These are phyloP conservation scores for Arctocebus calabarensis DNA, from an alignment of 2,797 vertebrate species.

Conservation along the genomic window DNA sequence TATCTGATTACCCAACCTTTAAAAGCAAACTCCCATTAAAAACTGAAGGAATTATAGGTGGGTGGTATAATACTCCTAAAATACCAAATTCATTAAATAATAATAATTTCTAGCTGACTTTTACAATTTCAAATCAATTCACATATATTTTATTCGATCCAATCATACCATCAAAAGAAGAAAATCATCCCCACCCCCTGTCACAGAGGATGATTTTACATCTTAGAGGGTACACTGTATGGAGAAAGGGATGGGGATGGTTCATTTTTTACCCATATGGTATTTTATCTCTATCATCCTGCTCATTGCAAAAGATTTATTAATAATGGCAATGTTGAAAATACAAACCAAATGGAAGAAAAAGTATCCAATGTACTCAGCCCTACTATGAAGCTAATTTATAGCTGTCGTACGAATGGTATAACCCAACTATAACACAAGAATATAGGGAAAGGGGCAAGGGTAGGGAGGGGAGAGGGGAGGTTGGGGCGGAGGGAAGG, in stretches of 20 bases:
- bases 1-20: not conserved
- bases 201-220: not conserved
- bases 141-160: not conserved
- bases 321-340: not conserved
- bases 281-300: not conserved
- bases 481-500: conserved; percentile 65
- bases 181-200: not conserved
- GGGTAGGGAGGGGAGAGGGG: too few species aligned
- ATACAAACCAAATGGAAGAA: not conserved
- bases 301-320: not conserved
- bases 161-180: not conserved
- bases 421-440: too few species aligned
- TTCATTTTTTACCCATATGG: not conserved
- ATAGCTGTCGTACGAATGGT: too few species aligned
- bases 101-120: not conserved
- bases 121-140: not conserved
- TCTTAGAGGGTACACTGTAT: not conserved
- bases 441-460: conserved; percentile 23
- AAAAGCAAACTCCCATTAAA: not conserved
- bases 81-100: not conserved
- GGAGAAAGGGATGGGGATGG: not conserved
- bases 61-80: not conserved
- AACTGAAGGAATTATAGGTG: not conserved
- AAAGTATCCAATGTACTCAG: too few species aligned
- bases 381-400: too few species aligned